Conservation (phyloP, 1,140 invertebrate genomes). For the Parasteatoda tepidariorum region DNA sequence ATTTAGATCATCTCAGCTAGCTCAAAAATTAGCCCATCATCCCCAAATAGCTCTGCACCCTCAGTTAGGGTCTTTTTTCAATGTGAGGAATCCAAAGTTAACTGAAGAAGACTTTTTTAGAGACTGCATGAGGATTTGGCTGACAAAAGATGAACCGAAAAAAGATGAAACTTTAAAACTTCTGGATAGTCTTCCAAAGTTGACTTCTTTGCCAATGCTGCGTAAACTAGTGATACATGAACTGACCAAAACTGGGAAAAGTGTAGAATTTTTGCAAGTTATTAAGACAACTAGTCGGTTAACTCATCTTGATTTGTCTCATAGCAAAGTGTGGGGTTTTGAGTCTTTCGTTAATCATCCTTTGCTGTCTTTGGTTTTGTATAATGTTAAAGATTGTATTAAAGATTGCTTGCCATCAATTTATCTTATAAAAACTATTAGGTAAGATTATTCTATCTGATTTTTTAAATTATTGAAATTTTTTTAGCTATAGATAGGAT, state of each 20-base stretch:
- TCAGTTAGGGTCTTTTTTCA: too few species aligned
- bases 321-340: slow-evolving; percentile 74
- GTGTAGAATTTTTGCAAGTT: slow-evolving; percentile 73
- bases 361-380: slow-evolving; percentile 79
- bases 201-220: slow-evolving; percentile 18
- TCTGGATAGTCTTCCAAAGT: slow-evolving; percentile 12
- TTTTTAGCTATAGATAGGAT: too few species aligned
- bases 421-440: slow-evolving; percentile 72
- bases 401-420: slow-evolving; percentile 72
- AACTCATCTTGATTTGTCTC: slow-evolving; percentile 82
- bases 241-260: slow-evolving; percentile 61
- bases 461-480: too few species aligned
- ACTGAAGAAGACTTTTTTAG: slow-evolving; percentile 74
- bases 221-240: slow-evolving; percentile 30
- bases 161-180: slow-evolving; percentile 51
- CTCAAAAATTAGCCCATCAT: too few species aligned
- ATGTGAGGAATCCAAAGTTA: too few species aligned
- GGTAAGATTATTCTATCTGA: slow-evolving; percentile 66
- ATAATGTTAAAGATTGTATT: slow-evolving; percentile 76
- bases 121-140: slow-evolving; percentile 66
- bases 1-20: too few species aligned
- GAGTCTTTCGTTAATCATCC: slow-evolving; percentile 74
- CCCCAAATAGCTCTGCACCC: too few species aligned
- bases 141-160: not conserved
- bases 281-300: slow-evolving; percentile 75